Evolutionary conservation across 2,113 vertebrate species (phyloP).

Genomic region (Oxyruncus cristatus): DNA sequence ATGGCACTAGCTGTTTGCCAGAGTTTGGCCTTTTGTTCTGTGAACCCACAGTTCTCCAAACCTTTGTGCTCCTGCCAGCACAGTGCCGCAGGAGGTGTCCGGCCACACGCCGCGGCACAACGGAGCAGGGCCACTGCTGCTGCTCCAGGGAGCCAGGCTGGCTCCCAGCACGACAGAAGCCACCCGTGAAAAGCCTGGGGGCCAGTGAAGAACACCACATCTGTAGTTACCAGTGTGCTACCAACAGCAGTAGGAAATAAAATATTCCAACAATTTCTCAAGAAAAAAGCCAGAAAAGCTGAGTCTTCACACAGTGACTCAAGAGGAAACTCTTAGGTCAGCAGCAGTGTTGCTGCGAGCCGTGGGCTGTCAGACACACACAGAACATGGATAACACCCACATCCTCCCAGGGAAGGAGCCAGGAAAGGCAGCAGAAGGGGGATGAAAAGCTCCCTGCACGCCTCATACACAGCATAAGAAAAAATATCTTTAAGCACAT

Average conservation of each 20-base stretch:
- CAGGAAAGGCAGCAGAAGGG: not conserved
- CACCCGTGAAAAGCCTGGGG: not conserved
- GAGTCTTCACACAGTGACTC: not conserved
- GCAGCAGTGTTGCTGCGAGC: not conserved
- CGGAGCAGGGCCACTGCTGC: accelerated
- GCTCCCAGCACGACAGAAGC: not conserved
- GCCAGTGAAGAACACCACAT: not conserved
- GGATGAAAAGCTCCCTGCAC: not conserved
- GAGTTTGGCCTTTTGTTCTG: not conserved
- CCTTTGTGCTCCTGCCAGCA: too few relatives aligned
- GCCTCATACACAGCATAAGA: not conserved
- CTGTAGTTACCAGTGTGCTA: not conserved
- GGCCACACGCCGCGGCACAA: accelerated
- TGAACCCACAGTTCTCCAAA: not conserved
- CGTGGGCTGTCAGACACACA: not conserved
- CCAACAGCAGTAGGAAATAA: not conserved
- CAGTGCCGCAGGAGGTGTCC: accelerated
- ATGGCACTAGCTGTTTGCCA: not conserved
- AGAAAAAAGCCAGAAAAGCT: slow-evolving; percentile 19
- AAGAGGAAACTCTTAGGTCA: slow-evolving; percentile 46
- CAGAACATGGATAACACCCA: slow-evolving; percentile 41
- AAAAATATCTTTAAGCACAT: not conserved
- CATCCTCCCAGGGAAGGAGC: slow-evolving; percentile 14
- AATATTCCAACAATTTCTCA: not conserved
- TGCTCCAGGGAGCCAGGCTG: not conserved